A percentile compares a stretch with the other conserved stretches of the same genome.
These are phyloP conservation scores for Nephila pilipes DNA, from an alignment of 1,140 invertebrate genomes.

Conservation along the genomic window DNA sequence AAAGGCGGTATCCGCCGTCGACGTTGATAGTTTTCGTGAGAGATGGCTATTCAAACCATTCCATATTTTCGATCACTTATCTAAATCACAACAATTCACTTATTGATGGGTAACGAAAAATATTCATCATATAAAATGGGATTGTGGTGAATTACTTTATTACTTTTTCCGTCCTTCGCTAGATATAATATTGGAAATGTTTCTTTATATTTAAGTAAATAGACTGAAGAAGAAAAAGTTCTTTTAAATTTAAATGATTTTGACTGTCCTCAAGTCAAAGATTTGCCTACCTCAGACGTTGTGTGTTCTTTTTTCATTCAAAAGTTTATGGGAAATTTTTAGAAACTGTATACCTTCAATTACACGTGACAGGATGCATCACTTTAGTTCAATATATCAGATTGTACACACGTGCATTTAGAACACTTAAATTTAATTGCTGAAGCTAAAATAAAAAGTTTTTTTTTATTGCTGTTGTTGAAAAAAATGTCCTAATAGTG, in stretches of 20 bases:
- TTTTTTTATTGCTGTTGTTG: not conserved
- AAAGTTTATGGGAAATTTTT: not conserved
- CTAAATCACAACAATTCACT: not conserved
- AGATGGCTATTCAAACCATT: not conserved
- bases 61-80: not conserved
- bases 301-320: not conserved
- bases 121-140: not conserved
- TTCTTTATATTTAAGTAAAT: no score
- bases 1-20: no score
- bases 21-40: not conserved
- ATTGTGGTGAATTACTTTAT: not conserved
- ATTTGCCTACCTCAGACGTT: not conserved
- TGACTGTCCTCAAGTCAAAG: not conserved
- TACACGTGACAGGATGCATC: not conserved
- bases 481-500: conserved; percentile 40
- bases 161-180: not conserved
- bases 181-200: no score
- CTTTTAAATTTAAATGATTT: not conserved
- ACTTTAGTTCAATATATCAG: not conserved
- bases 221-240: no score
- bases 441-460: not conserved
- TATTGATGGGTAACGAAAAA: not conserved
- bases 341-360: not conserved
- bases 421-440: not conserved
- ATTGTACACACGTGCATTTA: not conserved